phyloP scores from a whole-genome alignment of 2,888 invertebrate species.

The Neoascia interrupta region DNA sequence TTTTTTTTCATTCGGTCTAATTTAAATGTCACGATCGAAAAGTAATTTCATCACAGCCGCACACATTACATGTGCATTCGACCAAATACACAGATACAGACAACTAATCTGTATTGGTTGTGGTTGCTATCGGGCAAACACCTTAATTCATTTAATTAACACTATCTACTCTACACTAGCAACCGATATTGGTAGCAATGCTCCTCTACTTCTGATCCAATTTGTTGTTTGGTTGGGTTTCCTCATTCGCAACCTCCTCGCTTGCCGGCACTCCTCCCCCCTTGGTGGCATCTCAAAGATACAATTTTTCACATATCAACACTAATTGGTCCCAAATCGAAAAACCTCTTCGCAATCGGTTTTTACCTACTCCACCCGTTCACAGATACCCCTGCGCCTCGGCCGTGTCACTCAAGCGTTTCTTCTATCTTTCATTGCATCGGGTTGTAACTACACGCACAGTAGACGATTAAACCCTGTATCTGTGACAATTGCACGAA shows the following conservation, averaged over 20 bases:
- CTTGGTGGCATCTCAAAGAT: slow-evolving; percentile 31
- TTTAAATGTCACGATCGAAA: slow-evolving; percentile 67
- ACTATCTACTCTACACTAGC: slow-evolving; percentile 6
- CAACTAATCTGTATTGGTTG: slow-evolving; percentile 14
- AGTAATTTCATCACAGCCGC: slow-evolving; percentile 55
- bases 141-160: slow-evolving; percentile 64
- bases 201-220: slow-evolving; percentile 50
- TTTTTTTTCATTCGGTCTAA: slow-evolving; percentile 43
- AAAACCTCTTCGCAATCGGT: slow-evolving; percentile 33
- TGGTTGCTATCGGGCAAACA: slow-evolving; percentile 39
- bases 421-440: not conserved
- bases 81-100: slow-evolving; percentile 25
- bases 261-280: not conserved
- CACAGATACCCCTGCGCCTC: not conserved
- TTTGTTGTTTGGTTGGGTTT: slow-evolving; percentile 45
- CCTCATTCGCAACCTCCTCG: not conserved
- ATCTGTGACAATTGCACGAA: slow-evolving; percentile 61
- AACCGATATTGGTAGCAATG: not conserved
- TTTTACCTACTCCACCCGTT: slow-evolving; percentile 34
- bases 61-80: slow-evolving; percentile 12
- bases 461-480: not conserved
- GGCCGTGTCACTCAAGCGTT: not conserved
- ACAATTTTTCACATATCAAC: slow-evolving; percentile 60
- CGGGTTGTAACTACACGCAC: not conserved
- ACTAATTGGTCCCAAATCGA: slow-evolving; percentile 63